phyloP scores from a whole-genome alignment of 2,888 invertebrate species.

The Eupithecia subfuscata region DNA sequence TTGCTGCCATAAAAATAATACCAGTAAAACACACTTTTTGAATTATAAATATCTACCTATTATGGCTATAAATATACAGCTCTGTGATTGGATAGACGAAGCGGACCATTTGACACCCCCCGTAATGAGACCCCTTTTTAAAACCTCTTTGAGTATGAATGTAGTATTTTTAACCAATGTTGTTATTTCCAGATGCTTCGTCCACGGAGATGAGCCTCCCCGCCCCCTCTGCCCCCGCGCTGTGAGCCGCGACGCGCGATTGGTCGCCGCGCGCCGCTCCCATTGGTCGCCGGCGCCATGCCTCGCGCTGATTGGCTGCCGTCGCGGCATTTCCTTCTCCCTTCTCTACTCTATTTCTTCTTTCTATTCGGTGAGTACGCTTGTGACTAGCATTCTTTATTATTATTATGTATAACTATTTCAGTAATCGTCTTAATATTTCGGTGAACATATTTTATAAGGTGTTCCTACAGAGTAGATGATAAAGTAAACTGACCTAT shows the following conservation, averaged over 20 bases:
- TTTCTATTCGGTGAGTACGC: conserved; percentile 56
- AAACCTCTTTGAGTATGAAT: too few species aligned
- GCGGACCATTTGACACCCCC: too few species aligned
- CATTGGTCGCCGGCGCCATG: conserved; percentile 32
- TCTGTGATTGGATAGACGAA: too few species aligned
- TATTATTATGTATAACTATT: too few species aligned
- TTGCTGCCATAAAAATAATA: too few species aligned
- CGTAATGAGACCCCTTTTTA: too few species aligned
- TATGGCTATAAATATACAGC: too few species aligned
- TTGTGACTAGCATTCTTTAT: too few species aligned
- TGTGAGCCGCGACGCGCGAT: conserved; percentile 40
- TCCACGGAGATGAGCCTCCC: conserved; percentile 60
- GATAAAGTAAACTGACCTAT: background rate
- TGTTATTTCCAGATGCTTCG: conserved; percentile 55
- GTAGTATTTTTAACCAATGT: background rate
- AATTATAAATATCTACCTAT: too few species aligned
- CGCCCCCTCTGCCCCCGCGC: conserved; percentile 44
- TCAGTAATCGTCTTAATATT: background rate
- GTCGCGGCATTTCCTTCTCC: conserved; percentile 45
- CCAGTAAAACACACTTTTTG: too few species aligned
- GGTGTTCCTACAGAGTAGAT: background rate
- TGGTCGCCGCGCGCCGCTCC: conserved; percentile 36
- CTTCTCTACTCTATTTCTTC: conserved; percentile 54
- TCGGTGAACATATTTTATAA: background rate
- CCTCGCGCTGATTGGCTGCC: conserved; percentile 45